A percentile compares a stretch with the other conserved stretches of the same genome.
phyloP scores from a whole-genome alignment of 2,888 invertebrate species.

The Gastrophysa polygoni region DNA sequence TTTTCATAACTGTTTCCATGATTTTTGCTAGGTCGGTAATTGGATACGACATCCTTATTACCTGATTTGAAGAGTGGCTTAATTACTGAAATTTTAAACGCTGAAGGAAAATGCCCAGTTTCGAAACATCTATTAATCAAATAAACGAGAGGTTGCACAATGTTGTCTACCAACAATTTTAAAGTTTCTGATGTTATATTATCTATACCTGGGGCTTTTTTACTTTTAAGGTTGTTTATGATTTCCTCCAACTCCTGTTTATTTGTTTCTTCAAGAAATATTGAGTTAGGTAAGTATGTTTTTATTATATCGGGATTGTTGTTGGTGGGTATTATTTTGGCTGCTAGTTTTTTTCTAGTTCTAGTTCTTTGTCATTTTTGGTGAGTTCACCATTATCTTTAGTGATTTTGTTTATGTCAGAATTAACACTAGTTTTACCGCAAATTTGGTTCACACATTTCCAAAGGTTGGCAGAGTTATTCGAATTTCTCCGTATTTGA shows the following conservation, averaged over 20 bases:
- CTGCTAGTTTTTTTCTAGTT: background rate
- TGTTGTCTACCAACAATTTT: background rate
- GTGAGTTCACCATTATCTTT: background rate
- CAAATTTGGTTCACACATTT: background rate
- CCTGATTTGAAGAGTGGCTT: constrained; percentile 2
- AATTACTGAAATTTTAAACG: background rate
- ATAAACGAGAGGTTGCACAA: background rate
- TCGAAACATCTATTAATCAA: background rate
- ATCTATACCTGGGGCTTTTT: background rate
- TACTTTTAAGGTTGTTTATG: background rate
- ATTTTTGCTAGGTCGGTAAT: background rate
- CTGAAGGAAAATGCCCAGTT: background rate
- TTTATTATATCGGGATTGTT: background rate
- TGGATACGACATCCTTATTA: background rate
- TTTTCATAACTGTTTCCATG: background rate
- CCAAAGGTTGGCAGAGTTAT: background rate
- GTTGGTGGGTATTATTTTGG: background rate
- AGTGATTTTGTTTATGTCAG: background rate
- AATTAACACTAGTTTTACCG: background rate
- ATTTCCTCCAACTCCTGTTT: too few relatives aligned
- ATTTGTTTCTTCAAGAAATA: background rate
- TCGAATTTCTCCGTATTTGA: background rate
- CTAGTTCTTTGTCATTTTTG: too few relatives aligned
- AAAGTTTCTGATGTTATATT: background rate
- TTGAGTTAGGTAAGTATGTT: background rate